Base-by-base conservation (phyloP, 2,888 invertebrate species). In the Cheiracanthium punctorium region DNA sequence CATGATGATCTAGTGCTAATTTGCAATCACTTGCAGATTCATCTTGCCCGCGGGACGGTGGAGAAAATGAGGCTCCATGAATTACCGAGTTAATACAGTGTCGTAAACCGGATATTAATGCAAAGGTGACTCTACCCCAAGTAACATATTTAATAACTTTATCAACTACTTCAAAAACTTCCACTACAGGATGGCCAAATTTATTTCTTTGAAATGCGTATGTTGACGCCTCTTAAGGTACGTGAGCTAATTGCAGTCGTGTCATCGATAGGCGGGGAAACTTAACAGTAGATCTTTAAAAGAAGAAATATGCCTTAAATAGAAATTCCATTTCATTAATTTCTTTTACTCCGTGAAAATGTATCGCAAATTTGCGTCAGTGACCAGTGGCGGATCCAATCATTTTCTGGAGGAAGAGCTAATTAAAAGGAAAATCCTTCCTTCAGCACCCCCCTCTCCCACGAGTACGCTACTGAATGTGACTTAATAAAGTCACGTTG, bases 111-210 rank as follows among this genome's bases (percentile, higher is more conserved):
- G 80, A 72, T 80, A 72, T 72, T 80, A 69, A 80, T 58, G 58
- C 71, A 43, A 29, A 43, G 69, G 43, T 69, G 70, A 79, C 30
- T 79, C 58, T 58, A 64, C 58, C 58, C 64, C 41, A 43, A 80
- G 37, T 71, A 72, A 70, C 72, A 64, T 28, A 72, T 72, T 80
- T 80, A 80, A 80, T 80, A 80, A 72, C 72, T 80, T 80, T 80
- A 80, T 80, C 80, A 72, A 43, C 43, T 41, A 65, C 70, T 80
- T 72, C 71, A 64, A 37, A 41, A 65, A 80, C 29, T 33, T 64
- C 72, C 69, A 41, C 64, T 72, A 32, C 43, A 43, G 33, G n/a
- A 29, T 67, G 41, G 52, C 30, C 30, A 64, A 65, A 80, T 72
- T 80, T 72, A 17, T 24, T 64, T 72, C 52, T 65, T 72, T 41